Percentiles rank a stretch among this genome's conserved stretches.
Conservation (phyloP, 2,113 vertebrate species). For the Ardeotis arabs region DNA sequence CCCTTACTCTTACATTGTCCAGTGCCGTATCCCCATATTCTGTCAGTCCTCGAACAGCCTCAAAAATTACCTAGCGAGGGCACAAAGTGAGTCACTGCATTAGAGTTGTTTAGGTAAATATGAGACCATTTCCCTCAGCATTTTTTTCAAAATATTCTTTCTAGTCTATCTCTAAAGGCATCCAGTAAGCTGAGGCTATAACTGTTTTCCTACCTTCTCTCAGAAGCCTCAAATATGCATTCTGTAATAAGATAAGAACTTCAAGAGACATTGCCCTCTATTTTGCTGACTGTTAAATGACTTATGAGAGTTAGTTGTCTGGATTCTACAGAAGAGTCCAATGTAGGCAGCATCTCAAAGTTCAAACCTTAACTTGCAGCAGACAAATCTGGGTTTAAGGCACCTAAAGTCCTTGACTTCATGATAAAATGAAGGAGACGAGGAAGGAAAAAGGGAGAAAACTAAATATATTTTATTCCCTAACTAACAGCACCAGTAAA, state of each 20-base stretch:
- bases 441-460: not conserved
- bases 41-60: slow-evolving; percentile 68
- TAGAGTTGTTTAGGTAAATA: not conserved
- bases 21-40: slow-evolving; percentile 61
- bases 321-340: not conserved
- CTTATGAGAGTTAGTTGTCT: not conserved
- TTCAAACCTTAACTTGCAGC: not conserved
- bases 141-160: not conserved
- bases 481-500: not conserved
- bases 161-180: not conserved
- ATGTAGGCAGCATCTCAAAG: not conserved
- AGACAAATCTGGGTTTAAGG: not conserved
- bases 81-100: not conserved
- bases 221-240: not conserved
- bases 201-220: not conserved
- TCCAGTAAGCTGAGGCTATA: not conserved
- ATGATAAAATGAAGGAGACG: not conserved
- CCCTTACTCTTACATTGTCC: slow-evolving; percentile 74
- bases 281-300: not conserved
- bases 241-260: not conserved
- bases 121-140: not conserved
- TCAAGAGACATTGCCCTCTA: not conserved
- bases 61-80: slow-evolving; percentile 78
- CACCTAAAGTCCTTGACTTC: not conserved
- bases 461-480: not conserved